These are phyloP conservation scores for Saiga tatarica DNA, from an alignment of 2,113 vertebrate species.

Conservation along the genomic window DNA sequence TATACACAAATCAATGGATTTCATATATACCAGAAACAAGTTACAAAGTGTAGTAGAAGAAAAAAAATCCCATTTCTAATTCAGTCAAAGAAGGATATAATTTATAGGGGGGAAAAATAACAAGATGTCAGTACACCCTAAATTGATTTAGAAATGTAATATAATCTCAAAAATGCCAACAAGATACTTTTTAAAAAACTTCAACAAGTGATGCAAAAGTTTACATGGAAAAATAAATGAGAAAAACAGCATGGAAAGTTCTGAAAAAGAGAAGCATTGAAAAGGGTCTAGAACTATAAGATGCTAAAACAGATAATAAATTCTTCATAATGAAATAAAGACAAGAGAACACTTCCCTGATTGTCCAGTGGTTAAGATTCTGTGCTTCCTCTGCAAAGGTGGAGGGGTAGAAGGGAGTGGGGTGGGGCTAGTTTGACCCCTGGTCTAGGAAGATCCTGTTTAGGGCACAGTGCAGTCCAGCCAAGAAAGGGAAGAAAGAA, in stretches of 20 bases:
- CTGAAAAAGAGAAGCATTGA: not conserved
- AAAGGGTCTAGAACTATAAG: not conserved
- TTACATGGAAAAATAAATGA: not conserved
- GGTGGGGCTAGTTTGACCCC: not conserved
- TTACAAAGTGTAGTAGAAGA: not conserved
- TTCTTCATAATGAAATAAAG: not conserved
- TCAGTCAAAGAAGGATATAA: not conserved
- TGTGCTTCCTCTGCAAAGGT: not conserved
- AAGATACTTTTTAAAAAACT: not conserved
- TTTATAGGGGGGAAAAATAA: not conserved
- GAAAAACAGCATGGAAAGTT: not conserved
- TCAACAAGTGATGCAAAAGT: not conserved
- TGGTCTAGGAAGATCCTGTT: not conserved
- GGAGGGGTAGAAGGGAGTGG: not conserved
- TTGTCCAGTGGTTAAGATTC: not conserved
- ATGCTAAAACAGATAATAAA: not conserved
- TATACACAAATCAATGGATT: conserved; percentile 47
- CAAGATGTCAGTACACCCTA: not conserved
- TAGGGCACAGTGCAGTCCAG: not conserved
- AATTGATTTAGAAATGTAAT: conserved; percentile 17
- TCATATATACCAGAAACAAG: conserved; percentile 31
- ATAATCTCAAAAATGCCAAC: not conserved
- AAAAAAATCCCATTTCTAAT: not conserved
- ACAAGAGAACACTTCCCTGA: not conserved
- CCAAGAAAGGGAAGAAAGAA: not conserved